These are phyloP conservation scores for Drosophila subobscura DNA, from an alignment of 1,140 invertebrate species.

Conservation along the genomic window DNA sequence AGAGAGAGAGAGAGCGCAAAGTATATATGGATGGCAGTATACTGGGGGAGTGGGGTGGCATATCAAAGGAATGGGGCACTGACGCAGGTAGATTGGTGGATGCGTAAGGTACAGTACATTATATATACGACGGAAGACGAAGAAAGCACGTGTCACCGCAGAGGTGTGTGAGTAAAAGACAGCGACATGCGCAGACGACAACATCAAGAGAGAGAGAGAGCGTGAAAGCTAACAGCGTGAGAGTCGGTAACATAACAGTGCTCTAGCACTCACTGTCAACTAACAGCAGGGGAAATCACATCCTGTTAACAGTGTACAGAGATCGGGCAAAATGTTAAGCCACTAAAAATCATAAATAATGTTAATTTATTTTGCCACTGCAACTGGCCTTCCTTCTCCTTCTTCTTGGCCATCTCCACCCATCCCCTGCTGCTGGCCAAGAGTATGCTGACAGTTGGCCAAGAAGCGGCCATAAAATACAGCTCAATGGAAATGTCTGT, in stretches of 20 bases:
- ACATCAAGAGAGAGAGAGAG: conserved; percentile 17
- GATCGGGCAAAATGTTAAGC: conserved; percentile 20
- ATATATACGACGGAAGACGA: conserved; percentile 60
- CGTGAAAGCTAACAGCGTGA: background rate
- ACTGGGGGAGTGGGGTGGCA: conserved; percentile 37
- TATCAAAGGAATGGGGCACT: conserved; percentile 33
- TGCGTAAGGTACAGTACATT: conserved; percentile 80
- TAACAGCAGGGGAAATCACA: conserved; percentile 57
- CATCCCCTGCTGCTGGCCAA: too few relatives aligned
- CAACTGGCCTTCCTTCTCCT: conserved; percentile 18
- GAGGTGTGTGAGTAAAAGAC: conserved; percentile 41
- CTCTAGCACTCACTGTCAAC: conserved; percentile 9
- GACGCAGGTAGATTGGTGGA: conserved; percentile 83
- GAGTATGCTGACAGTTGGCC: conserved; percentile 50
- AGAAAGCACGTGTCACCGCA: conserved; percentile 61
- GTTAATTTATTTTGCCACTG: conserved; percentile 59
- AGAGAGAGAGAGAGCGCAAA: conserved; percentile 41
- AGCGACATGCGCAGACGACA: conserved; percentile 55
- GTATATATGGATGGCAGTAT: conserved; percentile 38
- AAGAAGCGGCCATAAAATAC: conserved; percentile 56
- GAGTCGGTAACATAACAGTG: conserved; percentile 25
- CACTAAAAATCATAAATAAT: conserved; percentile 60
- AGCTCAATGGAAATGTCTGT: conserved; percentile 8
- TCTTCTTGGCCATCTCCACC: conserved; percentile 17
- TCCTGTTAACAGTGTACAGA: conserved; percentile 4